A percentile compares a stretch with the other conserved stretches of the same genome.
Evolutionary conservation across 2,888 invertebrate genomes (phyloP).

Genomic region (Cephus pygmeus): DNA sequence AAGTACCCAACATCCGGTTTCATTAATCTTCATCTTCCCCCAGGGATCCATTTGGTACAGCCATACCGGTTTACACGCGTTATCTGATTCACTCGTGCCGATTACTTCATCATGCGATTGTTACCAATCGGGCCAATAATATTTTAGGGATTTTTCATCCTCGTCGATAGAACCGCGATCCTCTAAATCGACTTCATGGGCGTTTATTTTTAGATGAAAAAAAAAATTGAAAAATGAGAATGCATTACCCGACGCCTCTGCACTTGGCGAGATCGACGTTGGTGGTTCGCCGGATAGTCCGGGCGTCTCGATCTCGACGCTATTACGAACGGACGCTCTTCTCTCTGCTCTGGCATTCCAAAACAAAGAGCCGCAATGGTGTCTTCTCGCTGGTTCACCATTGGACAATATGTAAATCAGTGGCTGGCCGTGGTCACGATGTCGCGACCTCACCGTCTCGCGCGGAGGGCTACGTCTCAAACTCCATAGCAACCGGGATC

Average conservation of each 20-base stretch:
- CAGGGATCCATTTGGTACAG: background rate
- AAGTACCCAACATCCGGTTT: background rate
- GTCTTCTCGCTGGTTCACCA: slow-evolving; percentile 49
- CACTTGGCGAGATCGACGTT: slow-evolving; percentile 59
- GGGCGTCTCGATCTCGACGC: slow-evolving; percentile 54
- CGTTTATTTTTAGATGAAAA: background rate
- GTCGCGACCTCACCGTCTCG: slow-evolving; percentile 63
- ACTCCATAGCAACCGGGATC: slow-evolving; percentile 20
- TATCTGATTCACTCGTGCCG: background rate
- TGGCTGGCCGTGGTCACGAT: slow-evolving; percentile 64
- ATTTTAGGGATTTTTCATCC: background rate
- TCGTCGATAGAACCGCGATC: background rate
- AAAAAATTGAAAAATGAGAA: slow-evolving; percentile 46
- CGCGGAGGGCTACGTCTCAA: slow-evolving; percentile 42
- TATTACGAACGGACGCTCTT: slow-evolving; percentile 51
- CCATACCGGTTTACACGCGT: background rate
- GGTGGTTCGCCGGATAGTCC: slow-evolving; percentile 59
- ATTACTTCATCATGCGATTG: background rate
- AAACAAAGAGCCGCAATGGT: slow-evolving; percentile 60
- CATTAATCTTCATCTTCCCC: background rate
- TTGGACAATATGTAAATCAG: slow-evolving; percentile 67
- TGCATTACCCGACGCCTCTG: slow-evolving; percentile 54
- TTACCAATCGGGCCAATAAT: background rate
- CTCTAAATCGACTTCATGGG: background rate
- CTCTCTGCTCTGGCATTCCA: slow-evolving; percentile 56